Evolutionary conservation across 2,797 vertebrate genomes (phyloP).

Genomic region (Sebastes paucispinis): DNA sequence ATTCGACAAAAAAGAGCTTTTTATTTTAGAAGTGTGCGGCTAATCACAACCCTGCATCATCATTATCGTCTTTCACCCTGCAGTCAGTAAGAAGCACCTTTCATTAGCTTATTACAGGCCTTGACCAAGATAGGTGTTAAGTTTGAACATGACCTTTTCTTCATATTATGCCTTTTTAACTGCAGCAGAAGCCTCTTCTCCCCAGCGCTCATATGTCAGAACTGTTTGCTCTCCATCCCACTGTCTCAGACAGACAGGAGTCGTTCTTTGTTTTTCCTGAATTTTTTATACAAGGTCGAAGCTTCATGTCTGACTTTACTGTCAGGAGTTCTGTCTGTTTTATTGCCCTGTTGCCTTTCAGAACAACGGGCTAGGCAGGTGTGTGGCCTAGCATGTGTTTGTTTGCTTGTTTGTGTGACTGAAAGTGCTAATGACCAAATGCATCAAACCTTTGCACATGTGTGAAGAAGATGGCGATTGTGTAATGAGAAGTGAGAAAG

Average conservation of each 20-base stretch:
- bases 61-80: not conserved
- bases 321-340: not conserved
- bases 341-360: not conserved
- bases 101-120: not conserved
- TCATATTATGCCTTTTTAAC: not conserved
- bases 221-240: not conserved
- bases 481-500: not conserved
- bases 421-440: not conserved
- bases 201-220: not conserved
- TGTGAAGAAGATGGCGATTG: not conserved
- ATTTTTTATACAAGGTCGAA: not conserved
- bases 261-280: not conserved
- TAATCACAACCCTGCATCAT: not conserved
- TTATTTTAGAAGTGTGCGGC: slow-evolving; percentile 1
- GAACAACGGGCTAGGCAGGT: not conserved
- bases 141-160: not conserved
- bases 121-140: not conserved
- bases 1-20: not conserved
- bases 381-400: not conserved
- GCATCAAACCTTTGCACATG: not conserved
- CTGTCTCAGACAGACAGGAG: not conserved
- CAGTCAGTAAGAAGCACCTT: not conserved
- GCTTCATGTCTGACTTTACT: not conserved
- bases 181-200: not conserved
- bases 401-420: not conserved